Evolutionary conservation across 2,888 invertebrate species (phyloP), one percentile per base, ranked within the genome.

Genomic region (Drosophila setosimentum): DNA sequence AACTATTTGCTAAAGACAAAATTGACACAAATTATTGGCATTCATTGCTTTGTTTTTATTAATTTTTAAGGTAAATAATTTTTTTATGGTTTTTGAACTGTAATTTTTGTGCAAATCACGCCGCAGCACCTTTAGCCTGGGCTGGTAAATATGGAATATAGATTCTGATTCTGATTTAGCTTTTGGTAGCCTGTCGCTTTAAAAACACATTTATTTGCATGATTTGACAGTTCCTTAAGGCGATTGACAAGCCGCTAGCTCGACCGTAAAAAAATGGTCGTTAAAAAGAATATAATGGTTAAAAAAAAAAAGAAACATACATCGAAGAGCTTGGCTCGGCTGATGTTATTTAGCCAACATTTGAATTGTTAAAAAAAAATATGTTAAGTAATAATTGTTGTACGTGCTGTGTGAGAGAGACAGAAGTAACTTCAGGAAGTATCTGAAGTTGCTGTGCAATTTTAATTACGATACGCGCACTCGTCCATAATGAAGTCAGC

Each of bases 181-280:
- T 60, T 54, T 5, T 45, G 51, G 30, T 58, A 59, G 73, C 53
- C 70, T 74, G 88, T 66, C 69, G 71, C 59, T 78, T 78, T 74
- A 76, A 89, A 83, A 83, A 57, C 75, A 78, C 79, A 87, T 87
- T 87, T 87, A 90, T 89, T 87, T 90, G 79, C 84, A 87, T 87
- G 87, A 87, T 87, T 87, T 87, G 87, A 87, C 87, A 87, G 80
- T 89, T 86, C 82, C 87, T 74, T 84, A 80, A 86, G 85, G 64
- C 87, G 85, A 82, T 89, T 84, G 82, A 86, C 83, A 69, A 68
- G 68, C 78, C 66, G 68, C 51, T 58, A 1, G 73, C 68, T 71
- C 68, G 73, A 73, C 69, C 71, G 63, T 68, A 75, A 67, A 76
- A 80, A 78, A 68, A 72, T 68, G 87, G 64, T 72, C 76, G 67